Evolutionary conservation across 2,797 vertebrate species (phyloP), one percentile per base, ranked within the genome.

Genomic region (Heteromormyrus szaboi): DNA sequence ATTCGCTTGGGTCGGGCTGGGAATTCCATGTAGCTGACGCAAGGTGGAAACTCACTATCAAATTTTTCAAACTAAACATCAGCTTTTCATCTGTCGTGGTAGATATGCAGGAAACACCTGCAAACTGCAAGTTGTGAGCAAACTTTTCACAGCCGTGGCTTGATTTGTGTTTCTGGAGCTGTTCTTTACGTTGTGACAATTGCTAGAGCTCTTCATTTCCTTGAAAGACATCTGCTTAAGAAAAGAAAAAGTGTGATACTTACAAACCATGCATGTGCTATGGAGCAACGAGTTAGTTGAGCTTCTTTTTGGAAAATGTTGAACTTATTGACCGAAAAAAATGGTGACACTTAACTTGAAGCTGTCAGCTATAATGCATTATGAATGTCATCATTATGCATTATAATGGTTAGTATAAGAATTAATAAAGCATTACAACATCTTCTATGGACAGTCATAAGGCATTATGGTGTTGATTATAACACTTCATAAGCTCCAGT

Each of bases 81-180:
- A 41, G 9, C 29, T 87, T 85, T 79, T 68, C 72, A 56, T 81
- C 53, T 33, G 33, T 14, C 14, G 37, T 51, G 19, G 51, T 79
- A 29, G 56, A 22, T 53, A 44, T 72, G n/a, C n/a, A 91, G 88
- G 88, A 91, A 91, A 89, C n/a, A 86, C 22, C 41, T n/a, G 79
- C 25, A 54, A 33, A 86, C 56, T 91, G 91, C 86, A 91, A 87
- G 48, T 54, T 91, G 92, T 93, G 93, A 94, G 93, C 91, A 92
- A 93, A 94, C 90, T 91, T 95, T 95, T 91, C 88, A 92, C 90
- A 93, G 91, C 19, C 59, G 88, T 90, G 86, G 0, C 92, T 91
- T 90, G 91, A 93, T 89, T 62, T 90, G 90, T 91, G 89, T 89
- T 92, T 92, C 53, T 92, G 90, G 51, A 85, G 46, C 25, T 84